These are phyloP conservation scores for Uropsilus gracilis DNA, from an alignment of 2,113 vertebrate species.

Conservation along the genomic window DNA sequence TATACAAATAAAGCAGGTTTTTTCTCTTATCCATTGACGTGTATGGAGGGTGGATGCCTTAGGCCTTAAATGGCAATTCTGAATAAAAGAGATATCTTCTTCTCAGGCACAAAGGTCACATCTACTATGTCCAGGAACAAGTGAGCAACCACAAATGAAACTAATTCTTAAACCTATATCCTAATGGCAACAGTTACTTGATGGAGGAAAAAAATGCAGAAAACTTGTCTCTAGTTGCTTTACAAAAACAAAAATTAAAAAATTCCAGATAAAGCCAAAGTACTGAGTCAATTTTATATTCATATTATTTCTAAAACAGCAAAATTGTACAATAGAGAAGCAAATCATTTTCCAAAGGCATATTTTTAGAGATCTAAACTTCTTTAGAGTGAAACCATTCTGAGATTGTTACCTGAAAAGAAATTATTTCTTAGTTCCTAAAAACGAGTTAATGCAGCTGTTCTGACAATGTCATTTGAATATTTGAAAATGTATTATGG, in stretches of 20 bases:
- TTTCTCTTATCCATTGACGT: neutral
- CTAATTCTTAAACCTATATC: neutral
- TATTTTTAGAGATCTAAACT: neutral
- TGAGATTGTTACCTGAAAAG: conserved; percentile 23
- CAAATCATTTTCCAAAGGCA: conserved; percentile 43
- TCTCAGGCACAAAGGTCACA: too few relatives aligned
- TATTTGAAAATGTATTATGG: conserved; percentile 64
- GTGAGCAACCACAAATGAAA: neutral
- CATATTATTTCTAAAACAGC: conserved; percentile 56
- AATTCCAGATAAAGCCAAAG: neutral
- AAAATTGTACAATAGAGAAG: conserved; percentile 24
- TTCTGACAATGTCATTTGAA: conserved; percentile 44
- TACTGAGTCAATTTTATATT: neutral
- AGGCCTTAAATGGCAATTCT: neutral
- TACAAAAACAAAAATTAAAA: neutral
- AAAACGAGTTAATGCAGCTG: conserved; percentile 54
- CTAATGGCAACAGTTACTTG: neutral
- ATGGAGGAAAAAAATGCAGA: neutral
- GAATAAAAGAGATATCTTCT: neutral
- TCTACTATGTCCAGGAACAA: neutral
- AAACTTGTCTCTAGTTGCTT: neutral
- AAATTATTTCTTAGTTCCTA: conserved; percentile 34
- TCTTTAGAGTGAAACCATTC: conserved; percentile 43
- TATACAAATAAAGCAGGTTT: neutral
- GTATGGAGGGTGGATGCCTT: neutral